These are phyloP conservation scores for Trissonchulus sp. DNA, from an alignment of 2,888 invertebrate species.

Conservation along the genomic window DNA sequence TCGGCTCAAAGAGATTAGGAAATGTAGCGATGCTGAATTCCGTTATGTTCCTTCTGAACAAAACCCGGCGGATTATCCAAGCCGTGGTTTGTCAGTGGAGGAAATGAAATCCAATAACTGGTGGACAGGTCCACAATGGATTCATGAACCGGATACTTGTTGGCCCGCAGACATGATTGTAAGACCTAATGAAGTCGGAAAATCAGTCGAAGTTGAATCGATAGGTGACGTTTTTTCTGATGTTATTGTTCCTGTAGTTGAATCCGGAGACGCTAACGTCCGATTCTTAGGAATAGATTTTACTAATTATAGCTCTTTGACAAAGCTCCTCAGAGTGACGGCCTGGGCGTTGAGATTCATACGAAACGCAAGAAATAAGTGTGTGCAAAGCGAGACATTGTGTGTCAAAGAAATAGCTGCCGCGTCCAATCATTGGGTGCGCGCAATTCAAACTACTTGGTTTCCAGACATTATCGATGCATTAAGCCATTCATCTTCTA, in stretches of 20 bases:
- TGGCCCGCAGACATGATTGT: slow-evolving; percentile 35
- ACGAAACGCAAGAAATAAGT: not conserved
- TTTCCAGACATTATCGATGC: too few species aligned
- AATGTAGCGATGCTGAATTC: too few species aligned
- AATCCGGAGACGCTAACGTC: too few species aligned
- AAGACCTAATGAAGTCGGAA: too few species aligned
- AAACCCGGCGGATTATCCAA: slow-evolving; percentile 46
- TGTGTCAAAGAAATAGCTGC: not conserved
- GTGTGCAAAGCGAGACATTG: not conserved
- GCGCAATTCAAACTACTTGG: too few species aligned
- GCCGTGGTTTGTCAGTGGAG: slow-evolving; percentile 35
- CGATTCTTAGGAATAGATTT: slow-evolving; percentile 13
- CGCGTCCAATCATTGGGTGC: not conserved
- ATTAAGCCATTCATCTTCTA: too few species aligned
- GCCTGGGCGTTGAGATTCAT: slow-evolving; percentile 3
- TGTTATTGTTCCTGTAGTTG: too few species aligned
- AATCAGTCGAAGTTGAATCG: too few species aligned
- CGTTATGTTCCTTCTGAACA: too few species aligned
- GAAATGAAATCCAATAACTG: slow-evolving; percentile 35
- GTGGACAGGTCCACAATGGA: slow-evolving; percentile 40
- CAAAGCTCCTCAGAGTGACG: slow-evolving; percentile 11
- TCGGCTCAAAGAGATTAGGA: too few species aligned
- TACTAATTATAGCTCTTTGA: not conserved
- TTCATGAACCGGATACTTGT: not conserved
- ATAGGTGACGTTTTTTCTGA: too few species aligned